These are phyloP conservation scores for Drosophila ambigua DNA, from an alignment of 1,140 invertebrate species.

Conservation along the genomic window DNA sequence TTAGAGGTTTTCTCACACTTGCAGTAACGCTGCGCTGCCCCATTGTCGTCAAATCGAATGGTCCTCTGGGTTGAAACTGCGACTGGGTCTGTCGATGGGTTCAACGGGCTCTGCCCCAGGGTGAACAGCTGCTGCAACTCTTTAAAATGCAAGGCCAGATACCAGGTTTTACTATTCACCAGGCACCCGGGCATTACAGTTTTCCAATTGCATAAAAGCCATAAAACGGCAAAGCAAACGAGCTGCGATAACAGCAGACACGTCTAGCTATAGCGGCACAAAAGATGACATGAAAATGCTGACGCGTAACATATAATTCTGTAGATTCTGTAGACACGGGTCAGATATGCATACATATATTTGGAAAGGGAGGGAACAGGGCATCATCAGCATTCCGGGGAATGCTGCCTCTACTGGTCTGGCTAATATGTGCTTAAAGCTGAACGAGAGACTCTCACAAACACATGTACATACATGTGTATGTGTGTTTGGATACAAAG, in stretches of 20 bases:
- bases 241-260: conserved; percentile 36
- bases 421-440: no score
- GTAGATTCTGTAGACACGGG: conserved; percentile 21
- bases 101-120: conserved; percentile 48
- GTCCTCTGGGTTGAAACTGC: conserved; percentile 5
- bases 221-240: conserved; percentile 42
- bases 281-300: conserved; percentile 42
- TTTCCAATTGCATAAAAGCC: conserved; percentile 51
- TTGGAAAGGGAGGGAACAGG: background rate
- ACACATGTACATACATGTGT: no score
- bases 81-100: conserved; percentile 6
- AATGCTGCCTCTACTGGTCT: no score
- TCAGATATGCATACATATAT: background rate
- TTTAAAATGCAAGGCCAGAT: conserved; percentile 46
- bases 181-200: conserved; percentile 26
- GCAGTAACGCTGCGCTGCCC: conserved; percentile 9
- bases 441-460: no score
- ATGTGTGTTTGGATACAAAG: no score
- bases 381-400: no score
- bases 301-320: conserved; percentile 46
- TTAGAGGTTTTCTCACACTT: background rate
- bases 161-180: conserved; percentile 37
- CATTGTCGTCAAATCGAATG: conserved; percentile 21
- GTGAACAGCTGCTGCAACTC: conserved; percentile 9
- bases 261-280: conserved; percentile 14